Percentiles rank a stretch among this genome's conserved stretches.
Conservation (phyloP, 2,797 vertebrate genomes). For the Zalophus californianus region DNA sequence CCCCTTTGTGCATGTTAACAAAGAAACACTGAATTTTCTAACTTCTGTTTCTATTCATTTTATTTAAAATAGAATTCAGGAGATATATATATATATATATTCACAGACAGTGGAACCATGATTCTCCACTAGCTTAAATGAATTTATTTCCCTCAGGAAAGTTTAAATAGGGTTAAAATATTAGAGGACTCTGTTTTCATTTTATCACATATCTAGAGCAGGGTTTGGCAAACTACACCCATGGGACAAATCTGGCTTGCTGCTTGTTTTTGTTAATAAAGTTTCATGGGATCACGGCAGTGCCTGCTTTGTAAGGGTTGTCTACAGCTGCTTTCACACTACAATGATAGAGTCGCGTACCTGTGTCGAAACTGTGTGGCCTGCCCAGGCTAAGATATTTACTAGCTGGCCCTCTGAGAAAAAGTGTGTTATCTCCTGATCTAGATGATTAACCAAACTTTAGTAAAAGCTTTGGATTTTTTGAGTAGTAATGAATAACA, state of each 20-base stretch:
- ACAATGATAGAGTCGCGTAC: neutral
- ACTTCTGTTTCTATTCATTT: neutral
- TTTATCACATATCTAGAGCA: neutral
- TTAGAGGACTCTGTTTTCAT: neutral
- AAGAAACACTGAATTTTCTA: neutral
- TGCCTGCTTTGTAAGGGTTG: neutral
- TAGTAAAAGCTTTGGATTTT: neutral
- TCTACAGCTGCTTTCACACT: neutral
- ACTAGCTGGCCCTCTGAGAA: neutral
- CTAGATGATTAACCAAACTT: neutral
- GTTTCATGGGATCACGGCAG: neutral
- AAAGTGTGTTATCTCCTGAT: neutral
- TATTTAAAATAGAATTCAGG: neutral
- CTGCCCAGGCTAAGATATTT: neutral
- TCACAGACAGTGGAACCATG: neutral
- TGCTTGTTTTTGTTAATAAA: neutral
- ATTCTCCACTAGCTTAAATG: neutral
- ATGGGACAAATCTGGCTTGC: neutral
- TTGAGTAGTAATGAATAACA: neutral
- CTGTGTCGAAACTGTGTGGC: accelerated
- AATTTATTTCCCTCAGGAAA: neutral
- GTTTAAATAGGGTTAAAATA: neutral
- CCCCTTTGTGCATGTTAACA: neutral
- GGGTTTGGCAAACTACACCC: neutral
- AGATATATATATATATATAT: neutral